Evolutionary conservation across 2,888 invertebrate species (phyloP).

Genomic region (Acrobasis consociella): DNA sequence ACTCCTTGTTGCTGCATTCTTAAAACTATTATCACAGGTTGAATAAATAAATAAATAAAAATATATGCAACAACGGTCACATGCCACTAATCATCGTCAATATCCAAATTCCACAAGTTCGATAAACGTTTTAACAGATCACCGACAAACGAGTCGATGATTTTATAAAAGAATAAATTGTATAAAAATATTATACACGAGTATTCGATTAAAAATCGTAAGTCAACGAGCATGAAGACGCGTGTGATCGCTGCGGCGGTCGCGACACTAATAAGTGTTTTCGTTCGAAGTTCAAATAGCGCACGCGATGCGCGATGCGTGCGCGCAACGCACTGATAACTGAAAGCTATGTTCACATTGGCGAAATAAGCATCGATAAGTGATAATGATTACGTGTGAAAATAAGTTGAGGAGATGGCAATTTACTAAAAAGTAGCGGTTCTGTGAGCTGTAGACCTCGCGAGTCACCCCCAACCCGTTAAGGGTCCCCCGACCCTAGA

Average conservation of each 20-base stretch:
- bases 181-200: slow-evolving; percentile 66
- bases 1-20: slow-evolving; percentile 60
- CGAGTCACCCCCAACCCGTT: too few species aligned
- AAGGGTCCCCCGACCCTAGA: too few species aligned
- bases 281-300: slow-evolving; percentile 39
- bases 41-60: slow-evolving; percentile 70
- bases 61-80: slow-evolving; percentile 38
- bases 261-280: slow-evolving; percentile 47
- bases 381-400: background rate
- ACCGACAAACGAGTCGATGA: slow-evolving; percentile 56
- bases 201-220: slow-evolving; percentile 59
- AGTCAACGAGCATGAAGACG: slow-evolving; percentile 47
- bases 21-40: slow-evolving; percentile 69
- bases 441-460: too few species aligned
- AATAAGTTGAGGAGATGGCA: too few species aligned
- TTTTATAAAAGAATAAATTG: slow-evolving; percentile 63
- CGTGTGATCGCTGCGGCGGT: slow-evolving; percentile 51
- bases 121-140: slow-evolving; percentile 44
- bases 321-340: slow-evolving; percentile 49
- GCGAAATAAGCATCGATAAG: background rate
- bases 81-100: slow-evolving; percentile 56
- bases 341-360: slow-evolving; percentile 27
- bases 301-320: slow-evolving; percentile 31
- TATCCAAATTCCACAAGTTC: slow-evolving; percentile 52
- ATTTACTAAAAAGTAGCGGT: too few species aligned